These are phyloP conservation scores for Labeo rohita DNA, from an alignment of 2,113 vertebrate genomes.

Conservation along the genomic window DNA sequence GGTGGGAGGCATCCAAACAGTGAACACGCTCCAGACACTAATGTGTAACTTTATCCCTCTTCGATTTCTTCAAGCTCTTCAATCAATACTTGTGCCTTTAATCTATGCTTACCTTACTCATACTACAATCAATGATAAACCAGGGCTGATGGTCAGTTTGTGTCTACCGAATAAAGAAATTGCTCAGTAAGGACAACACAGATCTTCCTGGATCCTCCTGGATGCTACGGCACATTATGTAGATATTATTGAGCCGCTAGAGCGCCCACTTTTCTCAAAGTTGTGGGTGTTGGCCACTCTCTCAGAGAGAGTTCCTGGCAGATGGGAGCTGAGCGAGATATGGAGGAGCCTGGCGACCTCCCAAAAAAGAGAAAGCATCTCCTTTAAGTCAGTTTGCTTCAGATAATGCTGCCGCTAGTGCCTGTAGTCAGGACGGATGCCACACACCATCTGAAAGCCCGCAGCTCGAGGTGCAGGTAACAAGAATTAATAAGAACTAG, in stretches of 20 bases:
- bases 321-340: constrained; percentile 29
- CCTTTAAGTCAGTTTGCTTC: constrained; percentile 18
- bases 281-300: constrained; percentile 38
- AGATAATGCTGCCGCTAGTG: background rate
- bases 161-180: background rate
- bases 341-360: constrained; percentile 35
- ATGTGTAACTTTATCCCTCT: constrained; percentile 6
- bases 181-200: background rate
- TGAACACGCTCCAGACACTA: background rate
- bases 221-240: background rate
- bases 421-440: background rate
- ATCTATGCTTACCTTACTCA: background rate
- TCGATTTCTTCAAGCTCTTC: background rate
- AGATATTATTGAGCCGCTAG: background rate
- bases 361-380: constrained; percentile 27
- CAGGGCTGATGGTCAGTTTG: background rate
- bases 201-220: background rate
- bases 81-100: background rate
- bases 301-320: constrained; percentile 38
- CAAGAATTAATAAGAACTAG: background rate
- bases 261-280: background rate
- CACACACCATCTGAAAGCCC: background rate
- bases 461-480: background rate
- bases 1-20: background rate
- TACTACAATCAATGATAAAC: background rate